These are phyloP conservation scores for Etheostoma nigrum DNA, from an alignment of 2,797 vertebrate genomes.

Conservation along the genomic window DNA sequence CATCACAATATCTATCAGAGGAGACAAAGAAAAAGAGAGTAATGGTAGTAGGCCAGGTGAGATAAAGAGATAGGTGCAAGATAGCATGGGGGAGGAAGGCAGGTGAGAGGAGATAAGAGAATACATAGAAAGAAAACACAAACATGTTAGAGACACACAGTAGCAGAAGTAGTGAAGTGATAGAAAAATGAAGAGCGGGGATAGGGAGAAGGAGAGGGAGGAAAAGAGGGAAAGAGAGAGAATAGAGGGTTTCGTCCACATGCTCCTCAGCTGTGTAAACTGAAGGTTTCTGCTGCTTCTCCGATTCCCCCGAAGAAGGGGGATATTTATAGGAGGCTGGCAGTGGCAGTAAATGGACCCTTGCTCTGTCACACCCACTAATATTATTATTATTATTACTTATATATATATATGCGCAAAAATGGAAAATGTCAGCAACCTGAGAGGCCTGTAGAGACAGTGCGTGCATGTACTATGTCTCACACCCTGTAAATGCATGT, in stretches of 20 bases:
- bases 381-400: constrained; percentile 89
- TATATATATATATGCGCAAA: constrained; percentile 86
- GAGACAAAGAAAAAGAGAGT: constrained; percentile 40
- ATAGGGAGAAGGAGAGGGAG: constrained; percentile 52
- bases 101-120: constrained; percentile 58
- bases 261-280: constrained; percentile 91
- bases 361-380: constrained; percentile 85
- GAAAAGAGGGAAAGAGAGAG: constrained; percentile 64
- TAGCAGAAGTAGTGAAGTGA: constrained; percentile 59
- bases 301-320: constrained; percentile 86
- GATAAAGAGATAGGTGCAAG: constrained; percentile 41
- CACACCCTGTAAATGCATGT: constrained; percentile 53
- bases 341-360: constrained; percentile 80
- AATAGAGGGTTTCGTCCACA: constrained; percentile 82
- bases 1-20: constrained; percentile 53
- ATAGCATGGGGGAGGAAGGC: constrained; percentile 57
- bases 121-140: constrained; percentile 34
- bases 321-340: constrained; percentile 89
- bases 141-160: constrained; percentile 47
- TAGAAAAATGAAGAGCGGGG: constrained; percentile 66
- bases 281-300: constrained; percentile 84
- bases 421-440: constrained; percentile 88
- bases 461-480: constrained; percentile 63
- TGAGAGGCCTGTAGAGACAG: constrained; percentile 84
- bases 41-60: constrained; percentile 50